These are phyloP conservation scores for Hirtodrosophila alboralis DNA, from an alignment of 2,888 invertebrate species.

Conservation along the genomic window DNA sequence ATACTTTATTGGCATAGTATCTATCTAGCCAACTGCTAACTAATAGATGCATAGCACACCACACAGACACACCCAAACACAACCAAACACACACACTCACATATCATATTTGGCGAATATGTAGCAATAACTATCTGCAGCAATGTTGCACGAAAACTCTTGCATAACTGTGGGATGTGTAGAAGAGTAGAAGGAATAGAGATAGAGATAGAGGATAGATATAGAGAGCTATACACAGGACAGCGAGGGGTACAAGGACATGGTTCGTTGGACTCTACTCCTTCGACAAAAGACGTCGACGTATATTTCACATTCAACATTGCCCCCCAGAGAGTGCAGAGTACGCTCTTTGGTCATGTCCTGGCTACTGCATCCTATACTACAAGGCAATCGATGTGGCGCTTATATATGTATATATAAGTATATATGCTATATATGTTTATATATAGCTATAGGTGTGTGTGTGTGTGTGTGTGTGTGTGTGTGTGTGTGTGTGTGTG, in stretches of 20 bases:
- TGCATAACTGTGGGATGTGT: constrained; percentile 52
- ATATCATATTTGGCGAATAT: constrained; percentile 29
- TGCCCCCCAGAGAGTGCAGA: constrained; percentile 69
- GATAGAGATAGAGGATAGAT: not conserved
- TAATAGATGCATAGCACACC: constrained; percentile 42
- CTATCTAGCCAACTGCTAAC: constrained; percentile 54
- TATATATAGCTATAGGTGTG: constrained; percentile 3
- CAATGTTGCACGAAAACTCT: constrained; percentile 63
- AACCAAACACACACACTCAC: constrained; percentile 9
- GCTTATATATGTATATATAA: constrained; percentile 25
- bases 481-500: constrained; percentile 18
- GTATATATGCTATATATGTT: constrained; percentile 4
- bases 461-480: constrained; percentile 7
- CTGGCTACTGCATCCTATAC: constrained; percentile 34
- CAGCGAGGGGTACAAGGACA: constrained; percentile 31
- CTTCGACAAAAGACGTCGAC: constrained; percentile 66
- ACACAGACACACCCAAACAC: constrained; percentile 19
- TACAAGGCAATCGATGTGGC: constrained; percentile 62
- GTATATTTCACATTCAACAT: constrained; percentile 55
- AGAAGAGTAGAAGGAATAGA: not conserved
- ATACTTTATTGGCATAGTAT: constrained; percentile 28
- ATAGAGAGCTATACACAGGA: constrained; percentile 25
- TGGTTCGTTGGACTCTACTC: constrained; percentile 46
- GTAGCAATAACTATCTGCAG: constrained; percentile 36
- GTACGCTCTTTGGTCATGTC: constrained; percentile 57